phyloP scores from a whole-genome alignment of 35 echinoderm and acorn worm species.

The Diadema setosum region DNA sequence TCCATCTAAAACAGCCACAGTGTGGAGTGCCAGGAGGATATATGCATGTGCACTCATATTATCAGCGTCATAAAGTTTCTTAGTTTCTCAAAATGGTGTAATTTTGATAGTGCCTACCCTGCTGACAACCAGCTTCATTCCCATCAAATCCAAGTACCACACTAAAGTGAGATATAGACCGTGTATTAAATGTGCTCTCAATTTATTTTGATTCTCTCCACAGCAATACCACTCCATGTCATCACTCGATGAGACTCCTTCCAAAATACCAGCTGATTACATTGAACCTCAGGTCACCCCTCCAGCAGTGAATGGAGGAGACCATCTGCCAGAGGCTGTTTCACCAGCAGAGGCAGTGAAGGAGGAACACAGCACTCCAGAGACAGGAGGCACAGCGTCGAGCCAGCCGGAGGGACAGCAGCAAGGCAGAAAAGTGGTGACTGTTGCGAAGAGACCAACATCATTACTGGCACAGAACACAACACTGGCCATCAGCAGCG shows the following conservation, averaged over 20 bases:
- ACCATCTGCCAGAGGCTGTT: neutral
- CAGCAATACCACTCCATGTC: slow-evolving; percentile 56
- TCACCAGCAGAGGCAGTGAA: neutral
- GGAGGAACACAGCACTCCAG: neutral
- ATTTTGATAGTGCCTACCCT: no score
- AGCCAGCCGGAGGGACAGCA: neutral
- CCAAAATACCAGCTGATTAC: slow-evolving; percentile 66
- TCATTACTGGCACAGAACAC: slow-evolving; percentile 88
- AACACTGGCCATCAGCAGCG: slow-evolving; percentile 63
- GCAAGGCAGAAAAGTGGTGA: slow-evolving; percentile 21
- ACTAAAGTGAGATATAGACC: no score
- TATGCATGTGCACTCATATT: no score
- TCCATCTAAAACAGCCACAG: no score
- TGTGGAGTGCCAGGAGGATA: no score
- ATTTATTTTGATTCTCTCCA: neutral
- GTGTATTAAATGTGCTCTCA: no score
- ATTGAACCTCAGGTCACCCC: neutral
- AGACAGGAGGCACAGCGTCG: neutral
- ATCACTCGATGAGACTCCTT: slow-evolving; percentile 75
- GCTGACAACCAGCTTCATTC: no score
- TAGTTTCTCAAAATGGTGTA: no score
- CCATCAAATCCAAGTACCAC: no score
- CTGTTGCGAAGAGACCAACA: slow-evolving; percentile 49
- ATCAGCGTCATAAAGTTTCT: no score
- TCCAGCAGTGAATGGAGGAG: neutral